Evolutionary conservation across 2,797 vertebrate genomes (phyloP).

Genomic region (Myoxocephalus aenaeus): DNA sequence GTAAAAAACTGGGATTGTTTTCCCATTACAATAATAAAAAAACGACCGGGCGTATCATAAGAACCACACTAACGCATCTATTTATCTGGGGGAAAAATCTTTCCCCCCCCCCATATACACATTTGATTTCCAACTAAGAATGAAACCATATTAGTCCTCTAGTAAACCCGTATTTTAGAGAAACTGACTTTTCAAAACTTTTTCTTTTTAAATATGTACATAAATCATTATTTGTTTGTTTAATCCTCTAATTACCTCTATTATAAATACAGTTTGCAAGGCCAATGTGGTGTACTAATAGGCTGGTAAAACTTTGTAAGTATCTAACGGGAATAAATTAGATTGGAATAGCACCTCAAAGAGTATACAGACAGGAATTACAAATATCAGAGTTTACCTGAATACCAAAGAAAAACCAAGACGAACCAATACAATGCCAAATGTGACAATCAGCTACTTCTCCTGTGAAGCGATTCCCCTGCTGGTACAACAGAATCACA

Average conservation of each 20-base stretch:
- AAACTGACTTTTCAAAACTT: conserved; percentile 51
- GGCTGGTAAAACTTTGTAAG: conserved; percentile 81
- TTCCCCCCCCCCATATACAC: conserved; percentile 63
- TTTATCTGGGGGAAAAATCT: conserved; percentile 51
- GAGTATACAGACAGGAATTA: conserved; percentile 84
- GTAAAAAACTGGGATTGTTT: conserved; percentile 76
- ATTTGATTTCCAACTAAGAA: conserved; percentile 78
- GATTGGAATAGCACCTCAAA: conserved; percentile 84
- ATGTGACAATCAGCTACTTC: conserved; percentile 83
- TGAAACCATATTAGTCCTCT: conserved; percentile 81
- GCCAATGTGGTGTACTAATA: conserved; percentile 88
- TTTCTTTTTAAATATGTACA: conserved; percentile 47
- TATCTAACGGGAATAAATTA: conserved; percentile 80
- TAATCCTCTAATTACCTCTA: conserved; percentile 75
- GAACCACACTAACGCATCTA: conserved; percentile 56
- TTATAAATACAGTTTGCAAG: conserved; percentile 86
- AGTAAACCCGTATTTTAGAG: conserved; percentile 86
- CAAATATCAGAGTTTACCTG: conserved; percentile 81
- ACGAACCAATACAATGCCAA: conserved; percentile 75
- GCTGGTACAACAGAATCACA: conserved; percentile 85
- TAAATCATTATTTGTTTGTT: conserved; percentile 71
- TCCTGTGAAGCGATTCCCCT: conserved; percentile 79
- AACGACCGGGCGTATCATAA: conserved; percentile 58
- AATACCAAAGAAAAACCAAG: conserved; percentile 74
- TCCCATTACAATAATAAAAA: conserved; percentile 68